Conservation (phyloP, 2,888 invertebrate genomes). For the Drosophila atroscutellata region DNA sequence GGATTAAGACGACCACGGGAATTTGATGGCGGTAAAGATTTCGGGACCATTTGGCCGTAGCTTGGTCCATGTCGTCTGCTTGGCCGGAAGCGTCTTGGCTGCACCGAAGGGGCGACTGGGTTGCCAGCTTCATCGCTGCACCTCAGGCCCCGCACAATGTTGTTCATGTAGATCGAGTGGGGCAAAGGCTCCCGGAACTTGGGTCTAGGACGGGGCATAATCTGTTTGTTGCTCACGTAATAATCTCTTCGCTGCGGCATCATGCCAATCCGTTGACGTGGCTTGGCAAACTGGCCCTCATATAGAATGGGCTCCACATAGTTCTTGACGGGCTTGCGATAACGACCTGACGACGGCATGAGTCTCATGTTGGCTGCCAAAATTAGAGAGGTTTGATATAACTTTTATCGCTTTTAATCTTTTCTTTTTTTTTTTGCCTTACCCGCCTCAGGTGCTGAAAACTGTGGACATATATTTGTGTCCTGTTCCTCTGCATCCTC, state of each 20-base stretch:
- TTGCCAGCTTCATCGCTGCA: slow-evolving; percentile 56
- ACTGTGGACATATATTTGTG: slow-evolving; percentile 69
- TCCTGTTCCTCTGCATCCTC: slow-evolving; percentile 55
- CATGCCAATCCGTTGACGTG: slow-evolving; percentile 46
- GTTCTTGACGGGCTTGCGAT: slow-evolving; percentile 65
- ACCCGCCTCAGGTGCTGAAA: slow-evolving; percentile 44
- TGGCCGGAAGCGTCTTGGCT: slow-evolving; percentile 28
- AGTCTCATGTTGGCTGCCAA: slow-evolving; percentile 24
- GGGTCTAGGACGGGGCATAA: slow-evolving; percentile 61
- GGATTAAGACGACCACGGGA: background rate
- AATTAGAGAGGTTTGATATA: background rate
- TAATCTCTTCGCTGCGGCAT: slow-evolving; percentile 48
- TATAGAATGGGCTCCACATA: slow-evolving; percentile 71
- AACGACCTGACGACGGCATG: slow-evolving; percentile 9
- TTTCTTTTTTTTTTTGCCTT: background rate
- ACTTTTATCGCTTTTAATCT: background rate
- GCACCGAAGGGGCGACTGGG: background rate
- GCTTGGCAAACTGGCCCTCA: slow-evolving; percentile 63
- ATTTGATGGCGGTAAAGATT: background rate
- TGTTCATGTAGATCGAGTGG: slow-evolving; percentile 70
- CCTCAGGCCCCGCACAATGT: slow-evolving; percentile 64
- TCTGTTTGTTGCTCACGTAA: slow-evolving; percentile 66
- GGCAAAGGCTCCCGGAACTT: slow-evolving; percentile 55
- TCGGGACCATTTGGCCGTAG: slow-evolving; percentile 7
- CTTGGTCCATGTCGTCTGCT: slow-evolving; percentile 1